These are phyloP conservation scores for Halichoerus grypus DNA, from an alignment of 2,113 vertebrate genomes.

Conservation along the genomic window DNA sequence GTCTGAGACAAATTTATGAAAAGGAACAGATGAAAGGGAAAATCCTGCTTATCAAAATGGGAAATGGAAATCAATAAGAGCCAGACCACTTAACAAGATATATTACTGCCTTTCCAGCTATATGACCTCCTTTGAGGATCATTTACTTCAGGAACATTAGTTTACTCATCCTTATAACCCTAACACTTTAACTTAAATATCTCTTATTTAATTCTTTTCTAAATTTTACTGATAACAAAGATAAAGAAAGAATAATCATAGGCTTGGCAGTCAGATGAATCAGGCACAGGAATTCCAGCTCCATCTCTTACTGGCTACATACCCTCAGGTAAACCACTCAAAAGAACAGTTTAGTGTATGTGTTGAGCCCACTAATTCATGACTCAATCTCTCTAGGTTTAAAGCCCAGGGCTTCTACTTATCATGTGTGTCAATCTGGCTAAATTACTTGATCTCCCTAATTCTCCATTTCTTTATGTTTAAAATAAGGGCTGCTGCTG, in stretches of 20 bases:
- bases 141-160: background rate
- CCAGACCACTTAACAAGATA: constrained; percentile 5
- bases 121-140: background rate
- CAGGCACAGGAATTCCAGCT: background rate
- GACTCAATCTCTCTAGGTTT: background rate
- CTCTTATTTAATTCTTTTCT: background rate
- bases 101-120: background rate
- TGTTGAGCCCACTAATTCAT: background rate
- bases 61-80: background rate
- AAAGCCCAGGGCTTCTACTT: background rate
- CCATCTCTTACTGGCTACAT: background rate
- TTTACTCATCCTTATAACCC: background rate
- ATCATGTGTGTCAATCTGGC: background rate
- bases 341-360: background rate
- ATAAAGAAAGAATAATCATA: constrained; percentile 53
- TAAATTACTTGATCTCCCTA: background rate
- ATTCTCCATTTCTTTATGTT: constrained; percentile 17
- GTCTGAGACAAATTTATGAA: background rate
- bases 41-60: background rate
- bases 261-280: background rate
- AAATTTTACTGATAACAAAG: constrained; percentile 42
- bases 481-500: background rate
- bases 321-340: background rate
- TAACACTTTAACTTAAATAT: constrained; percentile 5
- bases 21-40: constrained; percentile 12